Percentiles rank a stretch among this genome's conserved stretches.
phyloP scores from a whole-genome alignment of 64 coral and sea anemone genomes.

The Porites australiensis region DNA sequence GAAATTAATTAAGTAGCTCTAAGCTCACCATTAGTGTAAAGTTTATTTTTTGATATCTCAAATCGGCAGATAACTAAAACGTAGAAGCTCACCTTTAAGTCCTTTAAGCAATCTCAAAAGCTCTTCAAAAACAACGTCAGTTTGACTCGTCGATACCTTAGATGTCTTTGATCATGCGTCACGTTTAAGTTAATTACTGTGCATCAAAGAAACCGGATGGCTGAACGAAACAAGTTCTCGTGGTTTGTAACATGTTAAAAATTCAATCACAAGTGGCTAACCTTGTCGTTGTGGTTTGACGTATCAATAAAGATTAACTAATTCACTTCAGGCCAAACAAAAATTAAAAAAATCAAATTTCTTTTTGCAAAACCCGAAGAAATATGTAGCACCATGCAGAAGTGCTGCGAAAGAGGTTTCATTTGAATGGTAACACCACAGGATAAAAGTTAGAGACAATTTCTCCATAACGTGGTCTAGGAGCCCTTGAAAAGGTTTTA shows the following conservation, averaged over 20 bases:
- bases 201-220: slow-evolving; percentile 22
- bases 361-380: no score
- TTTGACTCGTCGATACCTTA: background rate
- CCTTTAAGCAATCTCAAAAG: background rate
- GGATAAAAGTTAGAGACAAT: no score
- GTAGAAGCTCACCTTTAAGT: background rate
- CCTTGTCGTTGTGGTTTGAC: slow-evolving; percentile 9
- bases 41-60: background rate
- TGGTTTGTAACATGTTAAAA: slow-evolving; percentile 22
- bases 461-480: no score
- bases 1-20: no score
- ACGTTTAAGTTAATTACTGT: background rate
- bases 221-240: background rate
- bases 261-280: background rate
- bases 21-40: no score
- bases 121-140: slow-evolving; percentile 12
- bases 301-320: background rate
- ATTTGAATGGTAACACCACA: no score
- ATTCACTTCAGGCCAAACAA: background rate
- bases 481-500: no score
- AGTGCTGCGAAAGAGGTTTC: no score
- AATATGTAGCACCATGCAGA: no score
- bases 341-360: no score
- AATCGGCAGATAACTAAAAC: slow-evolving; percentile 5
- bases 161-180: background rate